Evolutionary conservation across 1,140 invertebrate species (phyloP).

Genomic region (Ephestia elutella): DNA sequence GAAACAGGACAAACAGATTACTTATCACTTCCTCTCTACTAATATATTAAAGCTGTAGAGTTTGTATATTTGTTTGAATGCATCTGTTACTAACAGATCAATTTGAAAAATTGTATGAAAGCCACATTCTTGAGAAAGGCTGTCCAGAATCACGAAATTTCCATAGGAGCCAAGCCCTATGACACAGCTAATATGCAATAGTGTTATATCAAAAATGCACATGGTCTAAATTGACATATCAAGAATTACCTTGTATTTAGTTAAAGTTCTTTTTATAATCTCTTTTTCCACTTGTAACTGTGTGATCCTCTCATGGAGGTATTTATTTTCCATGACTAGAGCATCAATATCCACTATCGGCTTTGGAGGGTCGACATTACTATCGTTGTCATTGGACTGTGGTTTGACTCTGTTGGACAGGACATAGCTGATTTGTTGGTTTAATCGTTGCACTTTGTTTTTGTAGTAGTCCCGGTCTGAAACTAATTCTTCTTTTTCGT

Average conservation of each 20-base stretch:
- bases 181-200: no score
- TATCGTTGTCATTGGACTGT: constrained; percentile 24
- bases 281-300: constrained; percentile 87
- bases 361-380: constrained; percentile 43
- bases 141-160: no score
- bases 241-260: constrained; percentile 81
- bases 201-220: no score
- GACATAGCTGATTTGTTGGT: constrained; percentile 86
- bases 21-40: constrained; percentile 6
- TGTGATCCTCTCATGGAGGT: constrained; percentile 86
- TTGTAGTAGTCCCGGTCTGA: constrained; percentile 89
- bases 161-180: no score
- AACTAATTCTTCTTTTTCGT: constrained; percentile 90
- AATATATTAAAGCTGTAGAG: neutral
- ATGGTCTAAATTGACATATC: no score
- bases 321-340: constrained; percentile 88
- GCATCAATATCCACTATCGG: constrained; percentile 87
- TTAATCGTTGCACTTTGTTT: constrained; percentile 88
- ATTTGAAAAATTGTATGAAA: no score
- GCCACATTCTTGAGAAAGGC: no score
- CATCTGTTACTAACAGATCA: no score
- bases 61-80: no score
- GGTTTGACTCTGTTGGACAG: constrained; percentile 69
- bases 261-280: constrained; percentile 80
- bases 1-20: constrained; percentile 28